Evolutionary conservation across 2,113 vertebrate genomes (phyloP), one percentile per base, ranked within the genome.

Genomic region (Mugil cephalus): DNA sequence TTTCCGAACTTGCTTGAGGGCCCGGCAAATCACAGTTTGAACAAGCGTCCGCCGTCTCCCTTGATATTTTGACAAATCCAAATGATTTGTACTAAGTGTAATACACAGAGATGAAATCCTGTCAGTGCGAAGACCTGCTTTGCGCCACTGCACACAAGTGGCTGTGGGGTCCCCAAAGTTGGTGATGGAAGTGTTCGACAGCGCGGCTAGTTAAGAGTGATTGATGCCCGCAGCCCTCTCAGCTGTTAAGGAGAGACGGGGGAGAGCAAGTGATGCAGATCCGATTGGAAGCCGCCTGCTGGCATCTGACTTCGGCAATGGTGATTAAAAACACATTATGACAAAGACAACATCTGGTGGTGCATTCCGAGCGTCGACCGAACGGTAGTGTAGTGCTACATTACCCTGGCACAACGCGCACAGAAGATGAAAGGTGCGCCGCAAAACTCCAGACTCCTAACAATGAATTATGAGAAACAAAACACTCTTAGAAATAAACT

Each of bases 251-350:
- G 64, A 76, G 79, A 78, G 76, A 80, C 71, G 78, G 64, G 79
- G 74, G 72, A 51, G 74, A 77, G 61, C 82, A 69, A 85, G 75
- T 79, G 70, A 79, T 82, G 81, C 85, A 86, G 71, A 87, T 89
- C 86, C 53, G 82, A 89, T 77, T 83, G 77, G 79, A 78, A 68
- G 47, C 74, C 55, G 88, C 88, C 85, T 88, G 87, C 84, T 90
- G 86, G 85, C 86, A 89, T 93, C 77, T 77, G 88, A 93, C 89
- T 90, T 88, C 72, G 78, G 87, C 87, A 88, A 78, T 17, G 81
- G 89, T 91, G 86, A 94, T 94, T 94, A 94, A 94, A 93, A 93
- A 91, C 85, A 91, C 92, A 94, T 94, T 92, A 94, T 86, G 86
- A 88, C 87, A 91, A 90, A 90, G 87, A 90, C 86, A 94, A 94